phyloP scores from a whole-genome alignment of 2,888 invertebrate species.

The Poecilus cupreus region DNA sequence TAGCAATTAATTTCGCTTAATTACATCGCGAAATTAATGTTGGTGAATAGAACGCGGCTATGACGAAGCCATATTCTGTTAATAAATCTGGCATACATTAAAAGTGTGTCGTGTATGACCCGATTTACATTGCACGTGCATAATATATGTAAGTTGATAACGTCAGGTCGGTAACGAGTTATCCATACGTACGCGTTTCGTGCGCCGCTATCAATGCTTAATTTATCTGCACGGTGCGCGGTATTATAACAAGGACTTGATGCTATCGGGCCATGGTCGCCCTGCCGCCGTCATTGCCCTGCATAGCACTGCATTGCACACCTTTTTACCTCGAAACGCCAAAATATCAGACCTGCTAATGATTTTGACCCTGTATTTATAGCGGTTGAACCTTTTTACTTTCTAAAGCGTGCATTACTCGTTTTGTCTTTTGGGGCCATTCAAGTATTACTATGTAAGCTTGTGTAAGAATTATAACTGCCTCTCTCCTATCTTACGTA shows the following conservation, averaged over 20 bases:
- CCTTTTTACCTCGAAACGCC: not conserved
- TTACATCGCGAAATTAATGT: not conserved
- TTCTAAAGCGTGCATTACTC: too few relatives aligned
- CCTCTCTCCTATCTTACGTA: too few relatives aligned
- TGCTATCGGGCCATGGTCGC: not conserved
- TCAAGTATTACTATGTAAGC: too few relatives aligned
- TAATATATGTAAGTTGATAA: conserved; percentile 57
- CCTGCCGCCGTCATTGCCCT: not conserved
- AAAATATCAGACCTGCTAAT: not conserved
- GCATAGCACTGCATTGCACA: not conserved
- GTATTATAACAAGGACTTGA: conserved; percentile 49
- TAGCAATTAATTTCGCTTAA: conserved; percentile 38
- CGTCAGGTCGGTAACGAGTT: conserved; percentile 51
- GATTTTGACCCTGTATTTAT: too few relatives aligned
- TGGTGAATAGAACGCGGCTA: not conserved
- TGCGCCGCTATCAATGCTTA: conserved; percentile 49
- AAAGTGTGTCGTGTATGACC: conserved; percentile 48
- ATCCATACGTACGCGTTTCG: conserved; percentile 52
- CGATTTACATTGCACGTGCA: conserved; percentile 52
- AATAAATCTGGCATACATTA: conserved; percentile 53
- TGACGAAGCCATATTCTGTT: conserved; percentile 45
- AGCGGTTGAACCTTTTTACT: too few relatives aligned
- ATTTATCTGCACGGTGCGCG: conserved; percentile 42
- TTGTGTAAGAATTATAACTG: too few relatives aligned
- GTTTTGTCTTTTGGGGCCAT: too few relatives aligned